Base-by-base conservation (phyloP, 2,113 vertebrate genomes). In the Eudyptes chrysolophus region DNA sequence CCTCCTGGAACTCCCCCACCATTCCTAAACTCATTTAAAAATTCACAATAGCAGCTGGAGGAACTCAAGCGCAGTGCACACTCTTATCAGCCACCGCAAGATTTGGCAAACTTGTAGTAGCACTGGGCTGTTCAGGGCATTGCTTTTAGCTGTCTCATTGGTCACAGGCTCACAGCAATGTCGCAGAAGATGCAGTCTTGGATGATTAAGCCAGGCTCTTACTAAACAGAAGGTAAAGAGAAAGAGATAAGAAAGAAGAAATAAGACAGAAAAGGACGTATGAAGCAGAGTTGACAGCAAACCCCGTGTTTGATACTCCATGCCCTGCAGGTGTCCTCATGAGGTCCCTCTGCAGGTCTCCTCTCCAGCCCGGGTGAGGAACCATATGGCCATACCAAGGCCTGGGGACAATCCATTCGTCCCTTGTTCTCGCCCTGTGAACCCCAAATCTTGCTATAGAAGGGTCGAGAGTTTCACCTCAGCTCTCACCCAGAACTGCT, bases 1-100 rank as follows among this genome's bases (percentile, higher is more conserved):
- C 51, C 88, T 92, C 64, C 76, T 94, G 92, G 55, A 79, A 52
- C 75, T 84, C 42, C 94, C 66, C 42, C 51, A 38, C 78, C 1
- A 1, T 77, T 92, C 68, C 85, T 38, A 71, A 55, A 42, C 66
- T 89, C 76, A 34, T 95, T 78, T 64, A 9, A 58, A 93, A 94
- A 86, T 34, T 51, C 79, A n/a, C 90, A 64, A 25, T 32, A 92
- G 88, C 90, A 90, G 95, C 96, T 96, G 90, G 92, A 96, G 92
- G 68, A 90, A 62, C 82, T 84, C 51, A 19, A 94, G 94, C 38
- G 0, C 46, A 40, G 55, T 10, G 0, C 75, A n/a, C 20, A 2
- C 27, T 77, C 62, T 84, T 70, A 42, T 42, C 92, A 84, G 90
- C 61, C 54, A 5, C 87, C 7, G 80, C 5, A 58, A 86, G 51